Conservation (phyloP, 2,888 invertebrate species). For the Gastrophysa polygoni region DNA sequence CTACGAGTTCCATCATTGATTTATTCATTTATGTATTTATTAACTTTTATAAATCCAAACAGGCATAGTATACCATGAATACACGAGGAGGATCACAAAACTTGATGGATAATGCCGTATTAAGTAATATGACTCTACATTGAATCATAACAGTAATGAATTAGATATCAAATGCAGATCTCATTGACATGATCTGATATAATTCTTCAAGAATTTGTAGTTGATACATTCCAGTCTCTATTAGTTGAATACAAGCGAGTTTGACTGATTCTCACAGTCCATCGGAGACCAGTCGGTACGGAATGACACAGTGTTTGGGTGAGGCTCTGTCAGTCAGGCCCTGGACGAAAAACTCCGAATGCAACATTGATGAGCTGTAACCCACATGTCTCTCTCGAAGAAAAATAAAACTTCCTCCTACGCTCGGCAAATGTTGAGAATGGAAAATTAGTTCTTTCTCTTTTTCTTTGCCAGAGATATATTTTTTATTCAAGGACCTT, state of each 20-base stretch:
- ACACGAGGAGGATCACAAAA: too few species aligned
- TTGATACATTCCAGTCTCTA: too few species aligned
- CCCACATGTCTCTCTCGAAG: constrained; percentile 39
- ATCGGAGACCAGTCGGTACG: background rate
- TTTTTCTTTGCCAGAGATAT: background rate
- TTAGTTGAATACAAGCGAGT: background rate
- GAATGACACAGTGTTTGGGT: background rate
- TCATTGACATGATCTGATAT: too few species aligned
- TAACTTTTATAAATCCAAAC: too few species aligned
- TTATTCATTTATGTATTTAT: too few species aligned
- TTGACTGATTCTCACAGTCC: background rate
- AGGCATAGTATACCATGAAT: too few species aligned
- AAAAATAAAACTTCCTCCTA: constrained; percentile 43
- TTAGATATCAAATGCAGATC: too few species aligned
- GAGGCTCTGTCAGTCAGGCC: background rate
- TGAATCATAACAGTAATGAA: too few species aligned
- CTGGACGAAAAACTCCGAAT: constrained; percentile 29
- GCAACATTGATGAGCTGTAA: constrained; percentile 53
- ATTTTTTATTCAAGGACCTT: background rate
- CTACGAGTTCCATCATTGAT: too few species aligned
- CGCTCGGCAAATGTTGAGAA: constrained; percentile 15
- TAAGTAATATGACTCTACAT: too few species aligned
- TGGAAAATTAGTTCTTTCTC: constrained; percentile 9
- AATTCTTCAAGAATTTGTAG: too few species aligned
- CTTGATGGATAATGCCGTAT: too few species aligned